Evolutionary conservation across 2,888 invertebrate genomes (phyloP).

Genomic region (Creontiades dilutus): DNA sequence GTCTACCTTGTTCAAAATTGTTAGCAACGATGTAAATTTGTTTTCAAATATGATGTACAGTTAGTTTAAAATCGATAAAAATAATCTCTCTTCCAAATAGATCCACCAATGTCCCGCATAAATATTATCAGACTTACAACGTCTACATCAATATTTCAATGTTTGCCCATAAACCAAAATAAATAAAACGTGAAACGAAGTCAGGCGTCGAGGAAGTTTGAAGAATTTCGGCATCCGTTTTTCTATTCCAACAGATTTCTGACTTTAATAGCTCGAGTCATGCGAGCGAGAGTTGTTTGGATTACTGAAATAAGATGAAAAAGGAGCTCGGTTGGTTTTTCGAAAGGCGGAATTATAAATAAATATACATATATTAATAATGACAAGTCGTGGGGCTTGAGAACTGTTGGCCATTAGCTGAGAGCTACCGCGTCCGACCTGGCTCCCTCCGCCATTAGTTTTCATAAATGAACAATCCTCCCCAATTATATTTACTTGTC

Average conservation of each 20-base stretch:
- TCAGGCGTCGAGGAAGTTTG: background rate
- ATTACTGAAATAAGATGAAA: conserved; percentile 22
- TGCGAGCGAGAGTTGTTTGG: conserved; percentile 10
- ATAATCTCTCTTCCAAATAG: too few relatives aligned
- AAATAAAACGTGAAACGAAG: background rate
- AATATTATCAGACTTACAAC: too few relatives aligned
- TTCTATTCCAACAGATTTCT: background rate
- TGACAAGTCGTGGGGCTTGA: background rate
- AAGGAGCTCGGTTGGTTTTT: conserved; percentile 13
- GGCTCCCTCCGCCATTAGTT: background rate
- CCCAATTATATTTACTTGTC: conserved; percentile 36
- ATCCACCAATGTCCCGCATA: too few relatives aligned
- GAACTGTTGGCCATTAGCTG: conserved; percentile 19
- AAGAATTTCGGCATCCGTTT: conserved; percentile 20
- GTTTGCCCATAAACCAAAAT: background rate
- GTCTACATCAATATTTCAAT: background rate
- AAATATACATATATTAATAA: conserved; percentile 20
- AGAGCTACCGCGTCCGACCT: background rate
- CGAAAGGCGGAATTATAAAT: conserved; percentile 6
- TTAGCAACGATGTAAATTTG: too few relatives aligned
- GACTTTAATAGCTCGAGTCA: conserved; percentile 12
- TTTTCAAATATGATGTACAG: too few relatives aligned
- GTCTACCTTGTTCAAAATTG: too few relatives aligned
- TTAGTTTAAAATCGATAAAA: too few relatives aligned
- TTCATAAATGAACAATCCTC: conserved; percentile 39